Evolutionary conservation across 2,797 vertebrate species (phyloP).

Genomic region (Tympanoctomys barrerae): DNA sequence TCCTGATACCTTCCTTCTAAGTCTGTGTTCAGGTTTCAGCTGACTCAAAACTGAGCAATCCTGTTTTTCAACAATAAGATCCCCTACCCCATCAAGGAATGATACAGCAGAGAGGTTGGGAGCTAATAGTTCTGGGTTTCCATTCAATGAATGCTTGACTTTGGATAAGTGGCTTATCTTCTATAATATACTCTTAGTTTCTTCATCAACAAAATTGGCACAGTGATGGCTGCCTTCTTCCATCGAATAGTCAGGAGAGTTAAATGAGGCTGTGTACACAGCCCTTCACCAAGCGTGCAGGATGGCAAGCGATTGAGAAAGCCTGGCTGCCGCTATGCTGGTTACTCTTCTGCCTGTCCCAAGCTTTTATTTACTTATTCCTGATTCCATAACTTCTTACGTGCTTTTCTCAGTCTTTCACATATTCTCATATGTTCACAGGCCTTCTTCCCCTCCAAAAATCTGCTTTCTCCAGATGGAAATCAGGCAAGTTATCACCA

Average conservation of each 20-base stretch:
- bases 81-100: not conserved
- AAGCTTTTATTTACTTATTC: conserved; percentile 64
- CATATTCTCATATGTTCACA: conserved; percentile 70
- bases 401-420: conserved; percentile 66
- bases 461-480: conserved; percentile 79
- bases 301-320: not conserved
- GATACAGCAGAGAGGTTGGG: not conserved
- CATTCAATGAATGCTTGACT: not conserved
- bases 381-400: conserved; percentile 56
- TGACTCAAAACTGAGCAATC: not conserved
- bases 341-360: not conserved
- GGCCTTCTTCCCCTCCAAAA: conserved; percentile 70
- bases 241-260: not conserved
- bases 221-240: not conserved
- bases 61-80: not conserved
- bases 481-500: conserved; percentile 73
- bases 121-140: not conserved
- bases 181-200: not conserved
- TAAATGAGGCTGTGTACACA: not conserved
- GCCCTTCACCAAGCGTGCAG: not conserved
- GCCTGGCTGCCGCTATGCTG: not conserved
- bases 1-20: not conserved
- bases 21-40: not conserved
- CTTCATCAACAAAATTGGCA: not conserved
- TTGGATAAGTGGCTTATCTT: not conserved